These are phyloP conservation scores for Selenia dentaria DNA, from an alignment of 2,888 invertebrate genomes.

Conservation along the genomic window DNA sequence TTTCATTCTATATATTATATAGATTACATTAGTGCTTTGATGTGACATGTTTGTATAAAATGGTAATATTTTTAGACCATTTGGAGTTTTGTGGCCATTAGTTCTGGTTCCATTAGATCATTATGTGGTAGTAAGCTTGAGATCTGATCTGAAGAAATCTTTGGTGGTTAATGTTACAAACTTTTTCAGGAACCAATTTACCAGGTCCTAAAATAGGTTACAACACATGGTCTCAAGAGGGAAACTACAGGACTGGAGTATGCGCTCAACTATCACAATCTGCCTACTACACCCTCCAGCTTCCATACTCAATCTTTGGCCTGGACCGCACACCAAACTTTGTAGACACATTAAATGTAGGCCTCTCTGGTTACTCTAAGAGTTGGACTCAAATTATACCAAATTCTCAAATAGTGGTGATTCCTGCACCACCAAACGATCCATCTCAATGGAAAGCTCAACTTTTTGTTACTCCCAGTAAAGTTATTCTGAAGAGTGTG, in stretches of 20 bases:
- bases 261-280: constrained; percentile 96
- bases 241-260: constrained; percentile 90
- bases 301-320: constrained; percentile 98
- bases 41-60: too few relatives aligned
- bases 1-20: too few relatives aligned
- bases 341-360: constrained; percentile 94
- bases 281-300: constrained; percentile 95
- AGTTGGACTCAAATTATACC: constrained; percentile 97
- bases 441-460: constrained; percentile 95
- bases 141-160: too few relatives aligned
- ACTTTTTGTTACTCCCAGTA: constrained; percentile 97
- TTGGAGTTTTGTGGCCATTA: too few relatives aligned
- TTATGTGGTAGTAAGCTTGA: too few relatives aligned
- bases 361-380: constrained; percentile 88
- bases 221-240: constrained; percentile 95
- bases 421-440: constrained; percentile 92
- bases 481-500: constrained; percentile 95
- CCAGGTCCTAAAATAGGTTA: constrained; percentile 96
- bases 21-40: too few relatives aligned
- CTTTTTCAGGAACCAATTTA: constrained; percentile 89
- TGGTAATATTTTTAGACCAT: too few relatives aligned
- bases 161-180: too few relatives aligned
- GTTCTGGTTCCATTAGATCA: too few relatives aligned
- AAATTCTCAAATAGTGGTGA: constrained; percentile 98
- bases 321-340: constrained; percentile 99